These are phyloP conservation scores for Marmota flaviventris DNA, from an alignment of 2,113 vertebrate species.

Conservation along the genomic window DNA sequence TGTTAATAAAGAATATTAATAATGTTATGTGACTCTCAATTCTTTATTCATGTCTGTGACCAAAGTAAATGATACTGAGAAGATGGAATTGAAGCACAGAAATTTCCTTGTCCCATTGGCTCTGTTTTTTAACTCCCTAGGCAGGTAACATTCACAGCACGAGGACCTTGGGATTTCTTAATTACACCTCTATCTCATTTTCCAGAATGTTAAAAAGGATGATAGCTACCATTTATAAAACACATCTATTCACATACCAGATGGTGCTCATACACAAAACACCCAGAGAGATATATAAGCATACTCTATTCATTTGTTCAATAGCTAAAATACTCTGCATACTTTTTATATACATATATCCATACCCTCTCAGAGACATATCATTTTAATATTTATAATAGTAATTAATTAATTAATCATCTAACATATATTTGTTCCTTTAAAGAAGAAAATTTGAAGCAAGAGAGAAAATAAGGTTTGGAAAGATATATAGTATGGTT, in stretches of 20 bases:
- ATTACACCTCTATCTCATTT: not conserved
- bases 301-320: not conserved
- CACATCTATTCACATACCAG: not conserved
- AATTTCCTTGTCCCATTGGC: not conserved
- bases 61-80: not conserved
- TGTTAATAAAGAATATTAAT: not conserved
- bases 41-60: not conserved
- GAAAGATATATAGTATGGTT: slow-evolving; percentile 20
- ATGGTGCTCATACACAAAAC: not conserved
- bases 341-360: not conserved
- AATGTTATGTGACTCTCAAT: not conserved
- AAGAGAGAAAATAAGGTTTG: not conserved
- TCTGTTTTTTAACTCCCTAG: not conserved
- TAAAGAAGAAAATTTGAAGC: slow-evolving; percentile 44
- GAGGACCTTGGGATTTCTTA: not conserved
- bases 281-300: not conserved
- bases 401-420: not conserved
- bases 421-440: not conserved
- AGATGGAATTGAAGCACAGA: not conserved
- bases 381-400: slow-evolving; percentile 18
- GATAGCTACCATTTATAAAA: not conserved
- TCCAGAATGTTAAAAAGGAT: slow-evolving; percentile 10
- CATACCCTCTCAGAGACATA: not conserved
- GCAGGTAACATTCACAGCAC: not conserved
- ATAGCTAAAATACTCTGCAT: not conserved